Evolutionary conservation across 2,888 invertebrate genomes (phyloP), one percentile per base, ranked within the genome.

Genomic region (Caenorhabditis panamensis): DNA sequence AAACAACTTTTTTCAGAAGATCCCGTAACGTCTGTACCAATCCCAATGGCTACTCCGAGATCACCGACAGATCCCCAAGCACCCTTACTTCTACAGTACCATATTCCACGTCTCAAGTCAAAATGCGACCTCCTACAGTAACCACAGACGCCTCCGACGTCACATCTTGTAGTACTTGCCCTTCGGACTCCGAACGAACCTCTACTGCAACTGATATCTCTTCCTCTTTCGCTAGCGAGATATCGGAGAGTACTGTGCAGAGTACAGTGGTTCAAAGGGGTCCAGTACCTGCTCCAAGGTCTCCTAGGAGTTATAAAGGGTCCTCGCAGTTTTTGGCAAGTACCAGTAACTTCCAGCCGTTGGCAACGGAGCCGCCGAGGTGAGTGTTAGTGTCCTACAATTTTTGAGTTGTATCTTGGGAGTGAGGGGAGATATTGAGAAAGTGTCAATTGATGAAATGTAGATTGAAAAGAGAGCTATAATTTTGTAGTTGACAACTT

Each of bases 161-260:
- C n/a, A 69, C 63, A 0, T 68, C 69, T 4, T 80, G 75, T 22
- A 69, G 69, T 22, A 80, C 80, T 1, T 79, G 79, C 36, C 66
- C 81, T 0, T 68, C 82, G 16, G 82, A 82, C 20, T 84, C 84
- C 0, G 81, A 82, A 26, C 22, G 82, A 4, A 73, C 82, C 6
- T 82, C 82, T 5, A 82, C 78, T 1, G 81, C 76, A 16, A 82
- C 82, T n/a, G 82, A 82, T 56, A 61, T 73, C n/a, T 76, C 76
- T 4, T 26, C 71, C n/a, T 77, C 76, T 1, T 77, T 66, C 63
- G 49, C 44, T 13, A 49, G 47, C 9, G 71, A 56, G 28, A 63
- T 58, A 0, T 77, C 84, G 5, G 81, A 76, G 28, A 77, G 68
- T 20, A 84, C 84, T 8, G 62, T 79, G 1, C 68, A 68, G 31